Base-by-base conservation (phyloP, 2,797 vertebrate species). In the Tinamus major region DNA sequence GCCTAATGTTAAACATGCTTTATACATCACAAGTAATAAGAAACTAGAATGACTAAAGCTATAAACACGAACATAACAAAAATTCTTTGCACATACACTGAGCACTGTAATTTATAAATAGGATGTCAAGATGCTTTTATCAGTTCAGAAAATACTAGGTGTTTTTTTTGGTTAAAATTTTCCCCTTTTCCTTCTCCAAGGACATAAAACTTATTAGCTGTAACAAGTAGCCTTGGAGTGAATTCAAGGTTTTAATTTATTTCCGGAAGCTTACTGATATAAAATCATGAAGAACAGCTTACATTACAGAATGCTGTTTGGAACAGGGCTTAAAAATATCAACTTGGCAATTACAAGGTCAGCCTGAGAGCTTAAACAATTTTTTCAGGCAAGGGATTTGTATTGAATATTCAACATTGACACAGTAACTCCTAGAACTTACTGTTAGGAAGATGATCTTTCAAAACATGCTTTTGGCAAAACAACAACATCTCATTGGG, bases 181-280 rank as follows among this genome's bases (percentile, higher is more conserved):
- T 59, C 20, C 33, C 33, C 70, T 19, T n/a, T 80, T 81, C 35
- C 37, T 85, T 5, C 2, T 78, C 61, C 74, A 95, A 92, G 89
- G 91, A 51, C 70, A 86, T 29, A 63, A 3, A 75, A 42, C 4
- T 79, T 84, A 80, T 5, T 89, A 79, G 65, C 71, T 55, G 21
- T 11, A 89, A 75, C 29, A 79, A 62, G 49, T 41, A 87, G 56
- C 39, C 56, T 79, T 88, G 87, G 78, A 88, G 44, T 53, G 67
- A 92, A 82, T 74, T 90, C 70, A 92, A 96, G 83, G 39, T 85
- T 91, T 88, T 65, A 65, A 86, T 79, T 91, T 84, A 84, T 88
- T 93, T 92, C 67, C 44, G 58, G 39, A 76, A 5, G n/a, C 20
- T 77, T 72, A 44, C 27, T 86, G 51, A 76, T 59, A 81, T 24